A percentile compares a stretch with the other conserved stretches of the same genome.
Evolutionary conservation across 2,113 vertebrate genomes (phyloP).

Genomic region (Elachura formosa): DNA sequence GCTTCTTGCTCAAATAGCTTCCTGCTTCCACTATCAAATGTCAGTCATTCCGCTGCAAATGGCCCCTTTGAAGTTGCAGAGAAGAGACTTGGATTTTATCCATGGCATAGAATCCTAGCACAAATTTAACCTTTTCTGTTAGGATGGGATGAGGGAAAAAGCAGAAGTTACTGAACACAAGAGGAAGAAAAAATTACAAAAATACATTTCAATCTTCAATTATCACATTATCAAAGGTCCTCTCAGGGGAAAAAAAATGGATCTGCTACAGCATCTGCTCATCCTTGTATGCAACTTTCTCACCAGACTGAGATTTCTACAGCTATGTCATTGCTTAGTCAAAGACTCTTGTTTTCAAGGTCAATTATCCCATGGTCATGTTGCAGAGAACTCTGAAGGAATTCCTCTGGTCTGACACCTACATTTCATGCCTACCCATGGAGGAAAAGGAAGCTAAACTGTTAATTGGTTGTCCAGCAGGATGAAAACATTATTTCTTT

Average conservation of each 20-base stretch:
- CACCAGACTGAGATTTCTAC: not conserved
- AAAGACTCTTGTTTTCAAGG: not conserved
- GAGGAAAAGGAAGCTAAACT: not conserved
- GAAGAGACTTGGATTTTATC: conserved; percentile 9
- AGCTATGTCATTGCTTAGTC: not conserved
- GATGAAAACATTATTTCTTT: not conserved
- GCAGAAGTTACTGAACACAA: not conserved
- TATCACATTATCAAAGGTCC: not conserved
- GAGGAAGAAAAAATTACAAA: not conserved
- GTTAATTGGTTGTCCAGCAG: not conserved
- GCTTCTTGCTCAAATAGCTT: not conserved
- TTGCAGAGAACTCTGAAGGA: not conserved
- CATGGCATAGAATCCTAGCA: not conserved
- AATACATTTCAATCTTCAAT: not conserved
- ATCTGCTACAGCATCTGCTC: not conserved
- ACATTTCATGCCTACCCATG: not conserved
- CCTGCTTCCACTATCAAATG: conserved; percentile 40
- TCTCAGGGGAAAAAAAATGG: not conserved
- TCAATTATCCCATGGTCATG: not conserved
- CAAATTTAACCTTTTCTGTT: not conserved
- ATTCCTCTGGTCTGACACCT: not conserved
- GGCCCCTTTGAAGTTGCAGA: not conserved
- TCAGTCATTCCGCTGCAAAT: conserved; percentile 23
- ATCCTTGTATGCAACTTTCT: not conserved
- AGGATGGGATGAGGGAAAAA: accelerated